phyloP scores from a whole-genome alignment of 2,797 vertebrate genomes.

The Alca torda region DNA sequence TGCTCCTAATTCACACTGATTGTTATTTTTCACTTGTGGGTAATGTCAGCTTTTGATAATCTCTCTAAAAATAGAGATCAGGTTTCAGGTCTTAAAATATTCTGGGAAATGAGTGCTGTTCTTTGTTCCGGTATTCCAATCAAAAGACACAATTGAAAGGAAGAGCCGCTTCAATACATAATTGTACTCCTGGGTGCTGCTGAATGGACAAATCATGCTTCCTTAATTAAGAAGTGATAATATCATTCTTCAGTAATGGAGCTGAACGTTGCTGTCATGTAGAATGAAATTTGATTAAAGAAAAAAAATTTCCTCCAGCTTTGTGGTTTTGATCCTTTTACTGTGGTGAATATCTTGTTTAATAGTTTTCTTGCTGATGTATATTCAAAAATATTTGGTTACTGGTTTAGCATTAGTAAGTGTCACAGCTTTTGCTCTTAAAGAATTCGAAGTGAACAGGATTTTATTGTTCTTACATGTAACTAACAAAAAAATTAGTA shows the following conservation, averaged over 20 bases:
- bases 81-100: background rate
- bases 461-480: background rate
- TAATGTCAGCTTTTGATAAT: background rate
- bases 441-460: background rate
- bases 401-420: background rate
- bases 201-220: background rate
- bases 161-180: background rate
- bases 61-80: background rate
- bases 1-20: background rate
- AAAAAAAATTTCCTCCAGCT: background rate
- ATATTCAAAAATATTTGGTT: background rate
- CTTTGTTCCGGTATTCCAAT: background rate
- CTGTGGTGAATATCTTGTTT: background rate
- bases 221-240: constrained; percentile 2
- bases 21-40: background rate
- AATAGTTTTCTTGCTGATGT: background rate
- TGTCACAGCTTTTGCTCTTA: background rate
- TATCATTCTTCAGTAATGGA: background rate
- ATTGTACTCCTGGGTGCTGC: background rate
- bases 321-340: background rate
- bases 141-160: background rate
- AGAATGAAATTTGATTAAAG: background rate
- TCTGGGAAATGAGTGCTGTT: background rate
- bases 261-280: background rate
- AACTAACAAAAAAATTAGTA: background rate